Percentiles rank a stretch among this genome's conserved stretches.
phyloP scores from a whole-genome alignment of 2,113 vertebrate species.

The Deroptyus accipitrinus region DNA sequence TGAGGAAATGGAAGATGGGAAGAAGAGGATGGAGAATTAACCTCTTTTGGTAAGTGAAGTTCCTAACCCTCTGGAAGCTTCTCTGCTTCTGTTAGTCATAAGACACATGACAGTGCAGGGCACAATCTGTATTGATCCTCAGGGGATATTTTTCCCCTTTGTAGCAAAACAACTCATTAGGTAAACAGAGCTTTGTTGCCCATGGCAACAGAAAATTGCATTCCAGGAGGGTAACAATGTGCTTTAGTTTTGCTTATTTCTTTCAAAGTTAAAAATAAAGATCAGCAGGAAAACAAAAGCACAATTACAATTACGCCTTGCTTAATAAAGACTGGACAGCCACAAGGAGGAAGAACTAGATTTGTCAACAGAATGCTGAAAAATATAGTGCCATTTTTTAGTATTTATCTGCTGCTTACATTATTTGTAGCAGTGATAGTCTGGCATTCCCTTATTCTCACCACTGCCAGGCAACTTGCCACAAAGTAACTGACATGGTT shows the following conservation, averaged over 20 bases:
- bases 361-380: background rate
- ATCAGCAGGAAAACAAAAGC: background rate
- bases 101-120: background rate
- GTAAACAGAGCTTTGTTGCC: conserved; percentile 49
- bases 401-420: background rate
- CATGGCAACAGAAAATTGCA: conserved; percentile 45
- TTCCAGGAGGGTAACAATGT: background rate
- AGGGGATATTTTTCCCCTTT: conserved; percentile 41
- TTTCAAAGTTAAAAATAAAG: conserved; percentile 27
- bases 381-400: background rate
- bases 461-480: background rate
- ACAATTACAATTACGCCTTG: background rate
- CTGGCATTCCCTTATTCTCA: background rate
- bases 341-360: background rate
- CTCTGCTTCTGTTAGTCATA: background rate
- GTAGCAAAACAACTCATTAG: conserved; percentile 49
- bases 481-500: background rate
- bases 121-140: background rate
- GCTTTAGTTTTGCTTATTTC: conserved; percentile 33
- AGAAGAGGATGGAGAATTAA: background rate
- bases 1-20: background rate
- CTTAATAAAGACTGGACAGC: background rate
- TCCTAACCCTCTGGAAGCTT: background rate
- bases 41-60: background rate
- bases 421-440: background rate